Conservation (phyloP, 2,888 invertebrate genomes). For the Ligdia adustata region DNA sequence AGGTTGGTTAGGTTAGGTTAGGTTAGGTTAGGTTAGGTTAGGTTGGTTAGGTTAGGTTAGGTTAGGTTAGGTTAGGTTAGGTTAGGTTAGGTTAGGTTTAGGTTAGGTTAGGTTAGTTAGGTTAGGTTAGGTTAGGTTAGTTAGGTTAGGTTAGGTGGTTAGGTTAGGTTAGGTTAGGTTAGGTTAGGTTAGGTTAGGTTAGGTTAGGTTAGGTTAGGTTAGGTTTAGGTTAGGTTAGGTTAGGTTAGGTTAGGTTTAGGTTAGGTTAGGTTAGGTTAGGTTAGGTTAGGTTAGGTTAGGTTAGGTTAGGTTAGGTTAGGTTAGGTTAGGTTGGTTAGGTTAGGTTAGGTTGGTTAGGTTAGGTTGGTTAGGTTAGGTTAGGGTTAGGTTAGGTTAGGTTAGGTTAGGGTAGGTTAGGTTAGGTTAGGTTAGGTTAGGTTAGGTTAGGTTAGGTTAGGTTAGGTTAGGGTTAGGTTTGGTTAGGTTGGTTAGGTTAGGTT, state of each 20-base stretch:
- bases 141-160: conserved; percentile 12
- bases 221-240: conserved; percentile 9
- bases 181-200: conserved; percentile 4
- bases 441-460: conserved; percentile 22
- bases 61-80: conserved; percentile 19
- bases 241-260: conserved; percentile 20
- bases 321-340: conserved; percentile 26
- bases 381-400: conserved; percentile 13
- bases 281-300: conserved; percentile 26
- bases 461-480: conserved; percentile 19
- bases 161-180: conserved; percentile 9
- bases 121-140: conserved; percentile 11
- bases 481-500: conserved; percentile 9
- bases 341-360: conserved; percentile 25
- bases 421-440: conserved; percentile 24
- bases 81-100: conserved; percentile 15
- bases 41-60: conserved; percentile 16
- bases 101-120: conserved; percentile 9
- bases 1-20: conserved; percentile 15
- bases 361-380: conserved; percentile 18
- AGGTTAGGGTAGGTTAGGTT: conserved; percentile 15
- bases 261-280: conserved; percentile 18
- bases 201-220: conserved; percentile 15
- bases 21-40: conserved; percentile 21
- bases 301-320: conserved; percentile 25